Base-by-base conservation (phyloP, 2,888 invertebrate genomes). In the Scaptomyza flava region DNA sequence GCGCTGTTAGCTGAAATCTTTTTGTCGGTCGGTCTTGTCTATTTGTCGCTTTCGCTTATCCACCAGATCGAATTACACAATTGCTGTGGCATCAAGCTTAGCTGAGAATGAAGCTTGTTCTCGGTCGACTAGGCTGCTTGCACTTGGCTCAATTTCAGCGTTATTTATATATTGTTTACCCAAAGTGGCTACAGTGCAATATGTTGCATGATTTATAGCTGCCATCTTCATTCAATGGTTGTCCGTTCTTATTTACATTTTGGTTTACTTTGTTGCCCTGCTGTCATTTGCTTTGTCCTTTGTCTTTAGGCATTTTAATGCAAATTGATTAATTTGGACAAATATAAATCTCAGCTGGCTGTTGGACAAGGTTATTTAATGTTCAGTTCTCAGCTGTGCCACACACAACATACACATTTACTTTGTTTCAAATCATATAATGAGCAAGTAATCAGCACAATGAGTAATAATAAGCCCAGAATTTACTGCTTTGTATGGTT, bases 131-230 rank as follows among this genome's bases (percentile, higher is more conserved):
- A 60, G 20, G 2, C 62, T 42, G 12, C 67, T 42, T 77, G 81
- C 82, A 80, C 72, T 87, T 84, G 75, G 79, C 73, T 74, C 79
- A 77, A 85, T 81, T 82, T 85, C 69, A 56, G 45, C 69, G 81
- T 85, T 83, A 85, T 85, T 87, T 87, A 83, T 85, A 71, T 81
- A 73, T 72, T 81, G 72, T 87, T 85, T 85, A 80, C 72, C 72
- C 57, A 79, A 75, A 77, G 69, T 74, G 62, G 73, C 60, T 54
- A 42, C 67, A 54, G 9, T 70, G 67, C 85, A 87, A 85, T 85
- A 78, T 85, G 85, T 78, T 85, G 77, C 86, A 81, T 85, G 87
- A 85, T 85, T 85, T 85, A 85, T 83, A 50, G 64, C 71, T 47
- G 71, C 65, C 80, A 82, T 77, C 75, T 68, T 60, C 48, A 45